phyloP scores from a whole-genome alignment of 2,797 vertebrate species.

The Oreortyx pictus region DNA sequence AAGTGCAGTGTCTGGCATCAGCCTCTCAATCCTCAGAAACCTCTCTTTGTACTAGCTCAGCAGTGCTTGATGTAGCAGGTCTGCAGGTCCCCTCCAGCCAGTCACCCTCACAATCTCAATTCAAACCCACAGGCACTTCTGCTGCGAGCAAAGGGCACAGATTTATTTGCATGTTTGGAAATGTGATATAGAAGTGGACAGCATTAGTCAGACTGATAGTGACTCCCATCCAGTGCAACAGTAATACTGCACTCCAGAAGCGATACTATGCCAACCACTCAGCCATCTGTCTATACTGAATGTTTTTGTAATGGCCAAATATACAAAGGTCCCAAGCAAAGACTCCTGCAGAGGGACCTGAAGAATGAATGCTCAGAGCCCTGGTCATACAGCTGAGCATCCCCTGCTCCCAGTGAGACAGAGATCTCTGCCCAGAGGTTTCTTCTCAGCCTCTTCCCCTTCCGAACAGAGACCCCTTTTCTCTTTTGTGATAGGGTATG shows the following conservation, averaged over 20 bases:
- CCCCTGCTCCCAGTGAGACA: neutral
- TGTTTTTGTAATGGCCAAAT: neutral
- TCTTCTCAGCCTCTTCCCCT: neutral
- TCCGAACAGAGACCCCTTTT: neutral
- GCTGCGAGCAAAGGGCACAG: neutral
- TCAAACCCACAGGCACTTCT: neutral
- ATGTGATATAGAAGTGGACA: neutral
- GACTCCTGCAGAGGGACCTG: neutral
- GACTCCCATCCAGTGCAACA: neutral
- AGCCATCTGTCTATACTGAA: neutral
- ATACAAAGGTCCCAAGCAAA: neutral
- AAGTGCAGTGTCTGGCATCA: neutral
- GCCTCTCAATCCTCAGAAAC: neutral
- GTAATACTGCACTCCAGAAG: neutral
- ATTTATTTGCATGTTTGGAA: constrained; percentile 2
- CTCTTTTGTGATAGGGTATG: neutral
- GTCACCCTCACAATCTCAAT: rapidly evolving
- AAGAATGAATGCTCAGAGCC: neutral
- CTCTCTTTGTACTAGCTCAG: neutral
- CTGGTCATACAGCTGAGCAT: neutral
- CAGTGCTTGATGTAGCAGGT: neutral
- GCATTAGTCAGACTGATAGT: neutral
- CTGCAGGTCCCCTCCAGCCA: neutral
- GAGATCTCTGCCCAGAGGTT: neutral
- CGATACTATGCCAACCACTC: too few relatives aligned